Base-by-base conservation (phyloP, 2,797 vertebrate species). In the Gobionotothen gibberifrons region DNA sequence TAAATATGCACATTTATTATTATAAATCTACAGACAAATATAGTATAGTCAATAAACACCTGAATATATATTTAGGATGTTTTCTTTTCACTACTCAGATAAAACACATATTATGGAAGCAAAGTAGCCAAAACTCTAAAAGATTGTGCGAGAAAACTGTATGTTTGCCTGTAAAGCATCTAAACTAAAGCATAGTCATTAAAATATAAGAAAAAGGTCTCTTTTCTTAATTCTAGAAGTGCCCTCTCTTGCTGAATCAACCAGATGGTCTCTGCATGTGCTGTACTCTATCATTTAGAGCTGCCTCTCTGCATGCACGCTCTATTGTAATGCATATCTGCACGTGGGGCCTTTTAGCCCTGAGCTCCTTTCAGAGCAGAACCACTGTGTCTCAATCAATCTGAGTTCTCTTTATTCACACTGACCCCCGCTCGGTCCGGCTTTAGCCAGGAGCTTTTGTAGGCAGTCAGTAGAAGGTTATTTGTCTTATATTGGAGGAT, bases 191-290 rank as follows among this genome's bases (percentile, higher is more conserved):
- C 9, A 26, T 3, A 3, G 17, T 40, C 51, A 15, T 53, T 63
- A 22, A 47, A 53, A 32, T 46, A 43, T 53, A 58, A 36, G 32
- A 71, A 61, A 22, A 5, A 26, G 11, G 40, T 21, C 43, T 47
- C 8, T 11, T 32, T 46, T 61, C 53, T 59, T 44, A 4, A 51
- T 43, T 63, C 22, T 14, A 15, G 7, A 52, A 39, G 43, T 49
- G 52, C 65, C 63, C 61, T 57, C 60, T 74, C 43, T 59, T 32
- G 29, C 54, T 65, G 69, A 79, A 69, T 82, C 71, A 76, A 77
- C 90, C 92, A 93, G 91, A 91, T 91, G 92, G 92, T 71, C 87
- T 74, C 68, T 84, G 86, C 83, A 22, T 91, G 88, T 85, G 89
- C 89, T 89, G 88, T 88, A 89, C 85, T 84, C 77, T 72, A 48